A percentile compares a stretch with the other conserved stretches of the same genome.
These are phyloP conservation scores for Synchiropus splendidus DNA, from an alignment of 2,113 vertebrate species.

Conservation along the genomic window DNA sequence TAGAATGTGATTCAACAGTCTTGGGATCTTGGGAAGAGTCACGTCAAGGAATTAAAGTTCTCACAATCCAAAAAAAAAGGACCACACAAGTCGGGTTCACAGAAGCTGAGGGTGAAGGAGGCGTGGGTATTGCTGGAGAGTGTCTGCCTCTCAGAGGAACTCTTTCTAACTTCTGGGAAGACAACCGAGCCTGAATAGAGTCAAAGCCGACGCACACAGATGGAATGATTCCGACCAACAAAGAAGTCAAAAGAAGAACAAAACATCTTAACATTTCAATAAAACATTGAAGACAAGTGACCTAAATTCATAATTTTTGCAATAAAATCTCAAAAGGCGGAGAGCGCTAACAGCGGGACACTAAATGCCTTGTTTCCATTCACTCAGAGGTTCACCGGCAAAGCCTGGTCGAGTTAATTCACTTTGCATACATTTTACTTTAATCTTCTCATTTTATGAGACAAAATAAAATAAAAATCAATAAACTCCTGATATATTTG, in stretches of 20 bases:
- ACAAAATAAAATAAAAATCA: conserved; percentile 2
- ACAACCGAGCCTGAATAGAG: conserved; percentile 7
- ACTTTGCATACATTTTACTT: too few relatives aligned
- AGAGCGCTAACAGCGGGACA: conserved; percentile 6
- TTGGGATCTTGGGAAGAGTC: too few relatives aligned
- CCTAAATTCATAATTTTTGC: conserved; percentile 29
- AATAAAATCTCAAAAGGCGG: conserved; percentile 45
- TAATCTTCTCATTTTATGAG: conserved; percentile 26
- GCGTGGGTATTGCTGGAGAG: conserved; percentile 18
- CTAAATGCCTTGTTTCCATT: conserved; percentile 33
- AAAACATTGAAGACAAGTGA: conserved; percentile 19
- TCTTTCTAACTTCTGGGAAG: conserved; percentile 11
- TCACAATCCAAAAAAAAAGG: too few relatives aligned
- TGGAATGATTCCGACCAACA: conserved; percentile 33
- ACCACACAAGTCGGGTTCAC: too few relatives aligned
- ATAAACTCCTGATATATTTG: background rate
- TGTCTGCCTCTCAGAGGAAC: conserved; percentile 15
- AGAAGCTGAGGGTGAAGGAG: conserved; percentile 5
- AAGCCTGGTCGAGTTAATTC: too few relatives aligned
- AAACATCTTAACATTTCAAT: conserved; percentile 22
- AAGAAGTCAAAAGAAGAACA: conserved; percentile 11
- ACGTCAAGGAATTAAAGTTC: too few relatives aligned
- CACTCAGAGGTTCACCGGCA: too few relatives aligned
- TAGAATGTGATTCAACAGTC: too few relatives aligned
- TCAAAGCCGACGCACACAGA: conserved; percentile 1